Evolutionary conservation across 2,113 vertebrate species (phyloP).

Genomic region (Monopterus albus): DNA sequence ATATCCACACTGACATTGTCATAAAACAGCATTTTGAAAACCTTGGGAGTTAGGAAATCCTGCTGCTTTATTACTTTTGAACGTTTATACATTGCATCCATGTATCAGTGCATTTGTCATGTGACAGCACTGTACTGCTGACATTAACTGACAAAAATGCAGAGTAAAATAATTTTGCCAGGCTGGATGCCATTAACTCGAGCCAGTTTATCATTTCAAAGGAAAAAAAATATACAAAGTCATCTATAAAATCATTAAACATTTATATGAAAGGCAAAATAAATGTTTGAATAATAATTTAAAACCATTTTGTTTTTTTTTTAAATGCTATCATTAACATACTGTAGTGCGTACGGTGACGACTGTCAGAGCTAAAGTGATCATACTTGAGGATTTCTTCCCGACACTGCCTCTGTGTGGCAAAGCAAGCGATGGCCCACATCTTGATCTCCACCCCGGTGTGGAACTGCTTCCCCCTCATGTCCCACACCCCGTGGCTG

Average conservation of each 20-base stretch:
- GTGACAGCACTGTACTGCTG: too few species aligned
- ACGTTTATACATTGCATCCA: too few species aligned
- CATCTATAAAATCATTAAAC: neutral
- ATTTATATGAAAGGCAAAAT: neutral
- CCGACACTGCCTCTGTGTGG: slow-evolving; percentile 97
- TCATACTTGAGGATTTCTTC: slow-evolving; percentile 99
- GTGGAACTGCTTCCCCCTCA: slow-evolving; percentile 98
- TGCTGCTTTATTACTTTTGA: too few species aligned
- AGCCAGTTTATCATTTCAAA: too few species aligned
- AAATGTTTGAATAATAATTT: neutral
- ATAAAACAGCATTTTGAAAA: slow-evolving; percentile 2
- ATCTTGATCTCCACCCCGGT: slow-evolving; percentile 99
- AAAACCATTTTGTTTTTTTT: neutral
- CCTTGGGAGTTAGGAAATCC: neutral
- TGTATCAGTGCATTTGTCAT: too few species aligned
- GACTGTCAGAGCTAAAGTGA: neutral
- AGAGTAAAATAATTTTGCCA: too few species aligned
- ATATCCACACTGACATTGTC: neutral
- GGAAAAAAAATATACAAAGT: neutral
- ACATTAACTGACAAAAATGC: too few species aligned
- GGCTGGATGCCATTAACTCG: too few species aligned
- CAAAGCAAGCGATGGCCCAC: slow-evolving; percentile 99
- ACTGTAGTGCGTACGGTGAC: neutral
- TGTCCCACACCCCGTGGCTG: slow-evolving; percentile 98
- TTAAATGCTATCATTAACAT: neutral